Conservation (phyloP, 1,140 invertebrate genomes). For the Conus ventricosus region DNA sequence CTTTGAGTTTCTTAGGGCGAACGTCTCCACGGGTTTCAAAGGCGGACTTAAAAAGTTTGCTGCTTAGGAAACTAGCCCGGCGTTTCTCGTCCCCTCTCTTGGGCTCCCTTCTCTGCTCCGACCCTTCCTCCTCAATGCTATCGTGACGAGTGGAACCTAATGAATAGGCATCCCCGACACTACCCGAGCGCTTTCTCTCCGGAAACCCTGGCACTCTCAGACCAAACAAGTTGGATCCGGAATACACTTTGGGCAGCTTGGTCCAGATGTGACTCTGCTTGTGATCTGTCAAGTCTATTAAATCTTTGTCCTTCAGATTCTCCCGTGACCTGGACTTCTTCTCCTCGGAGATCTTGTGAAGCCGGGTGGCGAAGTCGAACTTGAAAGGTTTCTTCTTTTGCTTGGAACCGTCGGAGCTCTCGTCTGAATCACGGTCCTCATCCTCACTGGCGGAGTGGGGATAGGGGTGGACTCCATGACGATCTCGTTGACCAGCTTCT, state of each 20-base stretch:
- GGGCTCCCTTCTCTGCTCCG: conserved; percentile 5
- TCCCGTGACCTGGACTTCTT: conserved; percentile 62
- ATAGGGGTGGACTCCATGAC: conserved; percentile 71
- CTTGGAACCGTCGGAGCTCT: conserved; percentile 67
- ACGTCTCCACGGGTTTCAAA: conserved; percentile 52
- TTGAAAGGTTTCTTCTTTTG: conserved; percentile 69
- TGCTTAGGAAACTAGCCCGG: conserved; percentile 53
- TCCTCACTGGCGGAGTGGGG: conserved; percentile 70
- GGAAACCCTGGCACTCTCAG: conserved; percentile 60
- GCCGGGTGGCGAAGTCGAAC: conserved; percentile 67
- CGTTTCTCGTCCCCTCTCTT: conserved; percentile 31
- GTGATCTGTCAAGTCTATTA: conserved; percentile 43
- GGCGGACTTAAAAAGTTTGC: conserved; percentile 50
- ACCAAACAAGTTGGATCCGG: conserved; percentile 69
- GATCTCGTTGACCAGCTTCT: conserved; percentile 71
- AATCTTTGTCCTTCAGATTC: conserved; percentile 55
- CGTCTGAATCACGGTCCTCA: conserved; percentile 69
- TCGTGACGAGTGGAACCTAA: conserved; percentile 31
- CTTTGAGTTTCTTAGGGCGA: conserved; percentile 36
- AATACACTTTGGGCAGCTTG: conserved; percentile 65
- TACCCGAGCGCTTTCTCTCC: conserved; percentile 66
- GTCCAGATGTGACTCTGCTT: conserved; percentile 54
- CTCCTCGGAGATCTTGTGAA: conserved; percentile 70
- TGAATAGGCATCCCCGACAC: conserved; percentile 61
- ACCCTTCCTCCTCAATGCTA: conserved; percentile 44